These are phyloP conservation scores for Leucozona laternaria DNA, from an alignment of 2,888 invertebrate species.

Conservation along the genomic window DNA sequence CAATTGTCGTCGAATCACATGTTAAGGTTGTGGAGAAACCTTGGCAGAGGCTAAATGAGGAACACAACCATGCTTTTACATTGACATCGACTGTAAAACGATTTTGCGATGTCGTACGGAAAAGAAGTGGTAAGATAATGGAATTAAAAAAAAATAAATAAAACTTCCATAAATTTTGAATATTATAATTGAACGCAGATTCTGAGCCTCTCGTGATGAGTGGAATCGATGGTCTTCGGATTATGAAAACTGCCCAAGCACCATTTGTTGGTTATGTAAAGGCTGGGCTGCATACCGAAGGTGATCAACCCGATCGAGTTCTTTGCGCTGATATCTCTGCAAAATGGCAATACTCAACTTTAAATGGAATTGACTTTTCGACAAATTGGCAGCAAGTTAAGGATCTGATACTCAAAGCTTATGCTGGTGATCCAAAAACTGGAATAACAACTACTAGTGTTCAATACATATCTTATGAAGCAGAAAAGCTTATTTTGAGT, in stretches of 20 bases:
- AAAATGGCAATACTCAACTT: slow-evolving; percentile 75
- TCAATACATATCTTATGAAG: slow-evolving; percentile 72
- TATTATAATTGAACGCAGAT: slow-evolving; percentile 23
- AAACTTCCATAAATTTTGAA: background rate
- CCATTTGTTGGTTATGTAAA: slow-evolving; percentile 76
- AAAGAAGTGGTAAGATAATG: slow-evolving; percentile 56
- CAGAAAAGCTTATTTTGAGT: slow-evolving; percentile 67
- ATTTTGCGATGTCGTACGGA: slow-evolving; percentile 76
- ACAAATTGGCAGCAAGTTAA: slow-evolving; percentile 74
- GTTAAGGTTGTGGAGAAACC: slow-evolving; percentile 71
- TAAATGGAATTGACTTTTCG: slow-evolving; percentile 69
- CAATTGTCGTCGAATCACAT: slow-evolving; percentile 73
- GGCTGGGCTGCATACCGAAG: slow-evolving; percentile 75
- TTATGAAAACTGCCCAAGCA: slow-evolving; percentile 76
- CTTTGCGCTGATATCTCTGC: slow-evolving; percentile 73
- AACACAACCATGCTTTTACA: slow-evolving; percentile 76
- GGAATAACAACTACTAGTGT: slow-evolving; percentile 76
- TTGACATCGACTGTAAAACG: slow-evolving; percentile 63
- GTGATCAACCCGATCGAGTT: slow-evolving; percentile 76
- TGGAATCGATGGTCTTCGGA: slow-evolving; percentile 68
- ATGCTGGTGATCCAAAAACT: slow-evolving; percentile 75
- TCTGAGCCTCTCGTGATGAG: slow-evolving; percentile 71
- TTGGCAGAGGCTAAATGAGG: slow-evolving; percentile 74
- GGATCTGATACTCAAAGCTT: slow-evolving; percentile 67
- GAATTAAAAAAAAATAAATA: background rate